Base-by-base conservation (phyloP, 2,888 invertebrate species). In the Polietes domitor region DNA sequence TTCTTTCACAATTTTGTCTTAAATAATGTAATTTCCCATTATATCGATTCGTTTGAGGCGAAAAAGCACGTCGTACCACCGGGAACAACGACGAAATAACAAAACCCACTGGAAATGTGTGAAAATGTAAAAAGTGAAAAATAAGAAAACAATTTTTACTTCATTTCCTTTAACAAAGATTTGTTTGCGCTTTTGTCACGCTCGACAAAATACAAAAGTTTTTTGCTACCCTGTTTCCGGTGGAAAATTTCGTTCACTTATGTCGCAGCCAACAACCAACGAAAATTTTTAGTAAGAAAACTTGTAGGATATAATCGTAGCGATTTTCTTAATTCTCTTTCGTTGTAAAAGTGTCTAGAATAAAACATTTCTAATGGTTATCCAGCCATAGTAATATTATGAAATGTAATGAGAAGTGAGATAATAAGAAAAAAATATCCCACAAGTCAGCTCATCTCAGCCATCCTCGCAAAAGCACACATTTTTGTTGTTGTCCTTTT, bases 121-220 rank as follows among this genome's bases (percentile, higher is more conserved):
- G 68, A 21, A 68, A 68, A 43, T 68, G 68, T 43, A 43, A 24
- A 28, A 43, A 43, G 24, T 15, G 61, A 77, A 82, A 77, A 68
- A 65, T 55, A 71, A 73, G 32, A 77, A 37, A 37, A 74, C 32
- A 43, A 65, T 58, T 75, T 82, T 77, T 81, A 74, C 41, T 83
- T 77, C 71, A 72, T 77, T 80, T 83, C 80, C 80, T 61, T 77
- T 63, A 77, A 70, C 68, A 47, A 71, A 80, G 74, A 74, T 83
- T 83, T 80, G 68, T 80, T 71, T 63, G 77, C 68, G 74, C 78
- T 82, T 82, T 78, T 76, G 79, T 65, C 47, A 75, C 76, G 61
- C 70, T 75, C 19, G 17, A 10, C 19, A 55, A 26, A 58, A 26
- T 9, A 65, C 73, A 73, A 26, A 74, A 53, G 5, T 41, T 37